Conservation (phyloP, 2,113 vertebrate species). For the Carassius auratus region DNA sequence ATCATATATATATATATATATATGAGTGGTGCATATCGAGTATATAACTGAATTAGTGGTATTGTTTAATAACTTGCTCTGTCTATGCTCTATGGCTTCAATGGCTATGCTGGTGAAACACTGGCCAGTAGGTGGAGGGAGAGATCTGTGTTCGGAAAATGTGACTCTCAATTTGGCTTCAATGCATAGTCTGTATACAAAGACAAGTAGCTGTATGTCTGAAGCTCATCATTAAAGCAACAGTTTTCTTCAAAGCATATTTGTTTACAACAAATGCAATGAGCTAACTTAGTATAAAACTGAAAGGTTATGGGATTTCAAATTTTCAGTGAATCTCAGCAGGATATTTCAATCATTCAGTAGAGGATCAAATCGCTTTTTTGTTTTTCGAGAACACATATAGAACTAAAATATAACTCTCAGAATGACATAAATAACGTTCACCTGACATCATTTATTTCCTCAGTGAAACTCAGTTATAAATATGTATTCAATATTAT, state of each 20-base stretch:
- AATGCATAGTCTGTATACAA: too few species aligned
- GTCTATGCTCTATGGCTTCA: too few species aligned
- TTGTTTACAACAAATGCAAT: not conserved
- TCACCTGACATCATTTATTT: not conserved
- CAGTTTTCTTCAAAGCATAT: not conserved
- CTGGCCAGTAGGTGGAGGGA: constrained; percentile 56
- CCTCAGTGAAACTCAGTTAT: not conserved
- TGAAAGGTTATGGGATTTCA: not conserved
- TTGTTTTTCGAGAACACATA: not conserved
- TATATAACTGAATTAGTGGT: too few species aligned
- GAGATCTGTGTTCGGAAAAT: constrained; percentile 25
- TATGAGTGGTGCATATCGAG: too few species aligned
- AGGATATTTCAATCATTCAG: not conserved
- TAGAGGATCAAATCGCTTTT: not conserved
- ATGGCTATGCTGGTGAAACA: not conserved
- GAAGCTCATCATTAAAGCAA: not conserved
- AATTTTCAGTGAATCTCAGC: not conserved
- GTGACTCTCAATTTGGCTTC: not conserved
- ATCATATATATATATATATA: too few species aligned
- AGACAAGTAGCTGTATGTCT: too few species aligned
- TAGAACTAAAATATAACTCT: not conserved
- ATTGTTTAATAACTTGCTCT: too few species aligned
- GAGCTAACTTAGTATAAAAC: not conserved
- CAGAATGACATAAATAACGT: not conserved
- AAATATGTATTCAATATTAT: too few species aligned